Evolutionary conservation across 2,113 vertebrate species (phyloP).

Genomic region (Chloebia gouldiae): DNA sequence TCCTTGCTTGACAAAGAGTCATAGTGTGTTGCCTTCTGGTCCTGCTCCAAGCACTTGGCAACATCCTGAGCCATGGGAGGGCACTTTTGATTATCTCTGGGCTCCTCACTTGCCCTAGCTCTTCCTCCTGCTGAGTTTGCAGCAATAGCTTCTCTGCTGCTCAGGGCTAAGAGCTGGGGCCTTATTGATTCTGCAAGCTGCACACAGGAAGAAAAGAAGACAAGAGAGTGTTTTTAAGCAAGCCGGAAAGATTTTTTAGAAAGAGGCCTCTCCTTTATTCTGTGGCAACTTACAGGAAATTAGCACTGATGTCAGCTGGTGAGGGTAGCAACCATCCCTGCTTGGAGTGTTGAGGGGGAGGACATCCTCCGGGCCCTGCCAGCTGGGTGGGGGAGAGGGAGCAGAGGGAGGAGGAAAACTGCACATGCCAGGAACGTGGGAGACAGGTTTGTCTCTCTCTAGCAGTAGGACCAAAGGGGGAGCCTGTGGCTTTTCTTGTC

Average conservation of each 20-base stretch:
- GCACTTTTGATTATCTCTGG: conserved; percentile 55
- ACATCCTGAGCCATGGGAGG: conserved; percentile 40
- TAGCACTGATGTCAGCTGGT: conserved; percentile 30
- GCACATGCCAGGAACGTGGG: neutral
- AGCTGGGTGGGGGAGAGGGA: neutral
- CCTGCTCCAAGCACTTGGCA: conserved; percentile 39
- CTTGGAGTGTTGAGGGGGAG: neutral
- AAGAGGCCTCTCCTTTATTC: conserved; percentile 35
- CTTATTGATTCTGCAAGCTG: conserved; percentile 53
- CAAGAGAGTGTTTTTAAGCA: conserved; percentile 47
- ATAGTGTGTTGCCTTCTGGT: neutral
- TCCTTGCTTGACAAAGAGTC: conserved; percentile 5
- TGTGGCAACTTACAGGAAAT: conserved; percentile 43
- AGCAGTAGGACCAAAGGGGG: neutral
- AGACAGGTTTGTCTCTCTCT: neutral
- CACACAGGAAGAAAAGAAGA: conserved; percentile 19
- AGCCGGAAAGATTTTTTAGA: conserved; percentile 41
- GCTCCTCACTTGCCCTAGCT: conserved; percentile 33
- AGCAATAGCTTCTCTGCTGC: conserved; percentile 34
- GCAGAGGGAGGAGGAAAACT: neutral
- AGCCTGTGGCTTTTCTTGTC: neutral
- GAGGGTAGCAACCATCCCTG: neutral
- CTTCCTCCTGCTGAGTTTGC: conserved; percentile 42
- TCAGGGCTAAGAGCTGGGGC: neutral
- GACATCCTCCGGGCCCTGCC: neutral